phyloP scores from a whole-genome alignment of 2,113 vertebrate species.

The Phodopus roborovskii region DNA sequence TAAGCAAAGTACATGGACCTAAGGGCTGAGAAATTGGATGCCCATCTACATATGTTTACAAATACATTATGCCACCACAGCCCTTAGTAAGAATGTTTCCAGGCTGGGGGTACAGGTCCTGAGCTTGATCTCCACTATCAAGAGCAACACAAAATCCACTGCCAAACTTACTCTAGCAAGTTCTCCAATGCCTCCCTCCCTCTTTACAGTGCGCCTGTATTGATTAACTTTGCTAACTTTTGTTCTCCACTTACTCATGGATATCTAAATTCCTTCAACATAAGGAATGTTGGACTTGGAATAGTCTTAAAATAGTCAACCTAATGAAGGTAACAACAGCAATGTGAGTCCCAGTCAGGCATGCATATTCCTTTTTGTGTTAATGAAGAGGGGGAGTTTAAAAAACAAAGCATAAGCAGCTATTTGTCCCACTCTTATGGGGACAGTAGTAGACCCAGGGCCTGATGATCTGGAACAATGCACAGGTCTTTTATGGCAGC shows the following conservation, averaged over 20 bases:
- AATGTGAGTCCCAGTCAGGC: background rate
- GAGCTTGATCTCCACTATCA: background rate
- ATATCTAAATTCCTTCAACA: slow-evolving; percentile 5
- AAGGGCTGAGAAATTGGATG: background rate
- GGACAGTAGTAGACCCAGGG: background rate
- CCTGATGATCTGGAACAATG: background rate
- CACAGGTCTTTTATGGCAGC: background rate
- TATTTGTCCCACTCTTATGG: background rate
- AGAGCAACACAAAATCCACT: background rate
- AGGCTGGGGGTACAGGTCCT: too few species aligned
- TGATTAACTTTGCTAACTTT: slow-evolving; percentile 1
- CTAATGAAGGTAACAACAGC: background rate
- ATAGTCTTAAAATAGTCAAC: background rate
- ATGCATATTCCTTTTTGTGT: background rate
- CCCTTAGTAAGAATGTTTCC: background rate
- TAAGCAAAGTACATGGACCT: background rate
- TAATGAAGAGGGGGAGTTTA: background rate
- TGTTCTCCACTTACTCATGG: background rate
- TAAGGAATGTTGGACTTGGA: background rate
- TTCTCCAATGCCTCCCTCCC: background rate
- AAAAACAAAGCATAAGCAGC: background rate
- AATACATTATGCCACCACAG: background rate
- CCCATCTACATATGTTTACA: background rate
- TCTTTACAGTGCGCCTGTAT: background rate
- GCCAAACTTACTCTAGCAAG: background rate